Evolutionary conservation across 2,888 invertebrate species (phyloP).

Genomic region (Aspidapion aeneum): DNA sequence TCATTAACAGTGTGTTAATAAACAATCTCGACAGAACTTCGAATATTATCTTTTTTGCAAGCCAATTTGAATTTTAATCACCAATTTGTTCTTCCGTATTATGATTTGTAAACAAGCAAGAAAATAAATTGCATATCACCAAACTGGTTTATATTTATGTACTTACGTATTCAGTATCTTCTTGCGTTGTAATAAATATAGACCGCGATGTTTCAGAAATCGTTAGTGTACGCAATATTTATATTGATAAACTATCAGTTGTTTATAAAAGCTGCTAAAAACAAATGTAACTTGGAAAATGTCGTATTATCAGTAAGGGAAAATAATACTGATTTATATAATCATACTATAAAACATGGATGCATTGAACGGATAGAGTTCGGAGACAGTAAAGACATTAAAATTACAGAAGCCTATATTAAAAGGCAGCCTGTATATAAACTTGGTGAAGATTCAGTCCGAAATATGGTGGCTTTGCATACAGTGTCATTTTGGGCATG

Average conservation of each 20-base stretch:
- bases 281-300: conserved; percentile 1
- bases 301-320: conserved; percentile 3
- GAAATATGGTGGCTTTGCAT: conserved; percentile 11
- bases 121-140: too few species aligned
- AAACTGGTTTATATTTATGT: too few species aligned
- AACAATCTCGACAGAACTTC: too few species aligned
- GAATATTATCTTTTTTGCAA: too few species aligned
- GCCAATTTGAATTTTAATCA: too few species aligned
- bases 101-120: too few species aligned
- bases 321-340: not conserved
- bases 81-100: too few species aligned
- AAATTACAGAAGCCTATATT: conserved; percentile 5
- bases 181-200: too few species aligned
- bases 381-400: not conserved
- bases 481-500: conserved; percentile 16
- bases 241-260: not conserved
- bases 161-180: too few species aligned
- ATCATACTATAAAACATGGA: conserved; percentile 6
- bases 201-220: not conserved
- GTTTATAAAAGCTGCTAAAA: too few species aligned
- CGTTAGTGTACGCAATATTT: not conserved
- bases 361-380: conserved; percentile 10
- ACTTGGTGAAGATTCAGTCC: conserved; percentile 15
- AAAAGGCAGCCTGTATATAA: conserved; percentile 7
- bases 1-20: too few species aligned